Base-by-base conservation (phyloP, 2,888 invertebrate species). In the Caenorhabditis sinica region DNA sequence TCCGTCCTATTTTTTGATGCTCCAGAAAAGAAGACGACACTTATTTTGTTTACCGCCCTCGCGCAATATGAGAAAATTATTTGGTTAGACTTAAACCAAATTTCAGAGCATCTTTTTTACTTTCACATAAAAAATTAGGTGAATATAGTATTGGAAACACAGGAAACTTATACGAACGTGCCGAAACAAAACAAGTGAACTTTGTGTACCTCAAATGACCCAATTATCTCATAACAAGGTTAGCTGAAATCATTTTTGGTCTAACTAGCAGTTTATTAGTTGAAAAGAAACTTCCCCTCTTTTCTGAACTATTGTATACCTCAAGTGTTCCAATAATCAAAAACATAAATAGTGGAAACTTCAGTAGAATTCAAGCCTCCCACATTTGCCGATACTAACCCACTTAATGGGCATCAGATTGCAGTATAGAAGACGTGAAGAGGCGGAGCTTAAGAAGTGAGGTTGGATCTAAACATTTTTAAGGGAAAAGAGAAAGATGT, bases 351-450 rank as follows among this genome's bases (percentile, higher is more conserved):
- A 40, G 13, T 11, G 13, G 40, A 40, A 40, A 40, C 4, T 33
- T 33, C 8, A 33, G 40, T 40, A 53, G 49, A 60, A 36, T 43
- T 45, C 36, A 23, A 9, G 49, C 66, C 68, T 60, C 49, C 68
- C 68, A 60, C 76, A 51, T 36, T 17, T 25, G 8, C 36, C 69
- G n/a, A n/a, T n/a, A n/a, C n/a, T 51, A 1, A 43, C 30, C 15
- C 28, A 56, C 61, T 43, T 79, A 72, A 79, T 79, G 49, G 72
- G 79, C 72, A 79, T 79, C 79, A 56, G 61, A 79, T 79, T 79
- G 71, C 79, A 65, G 61, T 43, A 65, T 11, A 56, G 30, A 56
- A 23, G 60, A 23, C 66, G 49, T 45, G 17, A 30, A 25, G n/a
- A 43, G 53, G 56, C 40, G 63, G 53, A 33, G 63, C 30, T 23